Evolutionary conservation across 2,797 vertebrate species (phyloP).

Genomic region (Leptatherina wallacei): DNA sequence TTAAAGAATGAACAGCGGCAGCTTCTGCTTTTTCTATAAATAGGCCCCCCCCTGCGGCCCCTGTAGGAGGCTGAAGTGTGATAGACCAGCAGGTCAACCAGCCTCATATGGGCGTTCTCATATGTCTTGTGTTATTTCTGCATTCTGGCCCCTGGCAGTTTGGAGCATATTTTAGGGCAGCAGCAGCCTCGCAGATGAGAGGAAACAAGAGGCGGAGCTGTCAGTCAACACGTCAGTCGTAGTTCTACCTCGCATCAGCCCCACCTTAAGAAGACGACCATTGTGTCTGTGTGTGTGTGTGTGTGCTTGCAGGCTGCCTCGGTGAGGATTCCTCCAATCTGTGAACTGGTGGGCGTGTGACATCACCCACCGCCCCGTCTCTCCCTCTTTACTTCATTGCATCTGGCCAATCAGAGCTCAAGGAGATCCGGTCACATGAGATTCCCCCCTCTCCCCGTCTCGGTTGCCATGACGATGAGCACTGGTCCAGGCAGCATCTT

Average conservation of each 20-base stretch:
- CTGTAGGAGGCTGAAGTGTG: conserved; percentile 46
- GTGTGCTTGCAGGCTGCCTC: conserved; percentile 49
- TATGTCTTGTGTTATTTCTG: conserved; percentile 71
- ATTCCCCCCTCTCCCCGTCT: conserved; percentile 53
- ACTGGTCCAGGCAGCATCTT: conserved; percentile 86
- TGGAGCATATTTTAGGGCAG: conserved; percentile 37
- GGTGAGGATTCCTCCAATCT: conserved; percentile 67
- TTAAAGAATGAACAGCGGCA: conserved; percentile 24
- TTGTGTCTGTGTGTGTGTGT: conserved; percentile 60
- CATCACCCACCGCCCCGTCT: conserved; percentile 51
- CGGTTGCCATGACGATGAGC: conserved; percentile 82
- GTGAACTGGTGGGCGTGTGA: conserved; percentile 64
- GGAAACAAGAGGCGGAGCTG: conserved; percentile 10
- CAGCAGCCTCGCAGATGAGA: conserved; percentile 6
- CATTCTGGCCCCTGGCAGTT: conserved; percentile 41
- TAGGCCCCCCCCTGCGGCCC: conserved; percentile 35
- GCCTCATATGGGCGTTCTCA: conserved; percentile 53
- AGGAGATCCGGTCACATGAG: conserved; percentile 72
- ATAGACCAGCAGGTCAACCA: conserved; percentile 66
- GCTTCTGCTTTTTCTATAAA: conserved; percentile 50
- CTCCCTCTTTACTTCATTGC: conserved; percentile 51
- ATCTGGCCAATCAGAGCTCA: conserved; percentile 61
- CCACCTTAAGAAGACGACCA: conserved; percentile 61
- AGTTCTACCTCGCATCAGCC: conserved; percentile 34
- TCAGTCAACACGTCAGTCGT: conserved; percentile 28